phyloP scores from a whole-genome alignment of 2,888 invertebrate species.

The Spatulosminthurus flaviceps region DNA sequence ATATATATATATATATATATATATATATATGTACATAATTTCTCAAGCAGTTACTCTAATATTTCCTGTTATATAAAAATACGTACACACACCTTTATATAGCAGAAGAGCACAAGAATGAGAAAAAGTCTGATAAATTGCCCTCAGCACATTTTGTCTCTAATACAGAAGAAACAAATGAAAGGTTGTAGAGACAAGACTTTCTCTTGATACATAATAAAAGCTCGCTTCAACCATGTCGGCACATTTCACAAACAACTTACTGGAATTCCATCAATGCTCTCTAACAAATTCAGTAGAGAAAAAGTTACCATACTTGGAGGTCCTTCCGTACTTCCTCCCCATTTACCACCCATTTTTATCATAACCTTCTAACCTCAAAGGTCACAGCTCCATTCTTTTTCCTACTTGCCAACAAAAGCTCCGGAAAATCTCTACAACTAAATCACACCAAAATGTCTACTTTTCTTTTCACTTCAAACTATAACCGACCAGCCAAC shows the following conservation, averaged over 20 bases:
- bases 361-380: not conserved
- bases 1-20: no score
- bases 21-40: no score
- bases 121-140: not conserved
- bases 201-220: not conserved
- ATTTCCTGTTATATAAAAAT: no score
- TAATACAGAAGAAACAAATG: not conserved
- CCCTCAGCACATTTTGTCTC: not conserved
- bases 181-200: not conserved
- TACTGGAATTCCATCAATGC: not conserved
- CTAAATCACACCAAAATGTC: no score
- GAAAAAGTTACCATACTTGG: no score
- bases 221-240: not conserved
- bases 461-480: no score
- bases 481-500: no score
- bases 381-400: not conserved
- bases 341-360: not conserved
- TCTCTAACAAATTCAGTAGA: not conserved
- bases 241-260: slow-evolving; percentile 2
- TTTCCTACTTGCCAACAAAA: not conserved
- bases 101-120: not conserved
- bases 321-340: not conserved
- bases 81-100: no score
- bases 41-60: no score
- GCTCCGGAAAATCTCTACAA: no score